Evolutionary conservation across 2,797 vertebrate genomes (phyloP), one percentile per base, ranked within the genome.

Genomic region (Tachyglossus aculeatus): DNA sequence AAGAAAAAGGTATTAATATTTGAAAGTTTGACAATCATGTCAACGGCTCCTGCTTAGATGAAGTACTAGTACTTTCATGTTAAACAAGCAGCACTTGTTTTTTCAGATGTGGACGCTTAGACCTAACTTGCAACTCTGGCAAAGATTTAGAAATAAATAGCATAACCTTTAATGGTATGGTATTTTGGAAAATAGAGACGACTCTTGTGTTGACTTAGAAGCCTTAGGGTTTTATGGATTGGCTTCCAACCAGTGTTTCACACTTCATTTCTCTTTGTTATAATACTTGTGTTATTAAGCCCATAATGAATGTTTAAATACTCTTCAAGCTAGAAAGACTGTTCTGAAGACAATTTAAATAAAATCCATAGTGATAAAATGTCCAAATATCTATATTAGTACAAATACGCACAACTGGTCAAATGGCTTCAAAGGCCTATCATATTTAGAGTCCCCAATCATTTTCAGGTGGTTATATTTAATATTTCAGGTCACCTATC

Each of bases 21-120:
- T 29, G 38, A 74, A 80, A 82, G 71, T 29, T 56, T 58, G 69
- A 75, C 5, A 80, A 78, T 69, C 75, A 77, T 82, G 84, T 74
- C 67, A 77, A 75, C 47, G 78, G 48, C 64, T 68, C 75, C 67
- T 54, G 48, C 70, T 57, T 66, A 86, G 80, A 78, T 57, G 80
- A 84, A 88, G 84, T 43, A 73, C 48, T 36, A 25, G 10, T 76
- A 69, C 3, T 29, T 54, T 60, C 74, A 67, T 62, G 69, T 57
- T 75, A 67, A 50, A 82, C 47, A 76, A n/a, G 40, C 83, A 34
- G 60, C 1, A 55, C 22, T 47, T 39, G 7, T 27, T 80, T 72
- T 78, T 70, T n/a, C 55, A 22, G 69, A 47, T 59, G 74, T 68
- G 54, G 55, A 38, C 16, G 68, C 71, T 67, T 78, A 48, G 31